A percentile compares a stretch with the other conserved stretches of the same genome.
These are phyloP conservation scores for Cantharis nigra DNA, from an alignment of 2,888 invertebrate genomes.

Conservation along the genomic window DNA sequence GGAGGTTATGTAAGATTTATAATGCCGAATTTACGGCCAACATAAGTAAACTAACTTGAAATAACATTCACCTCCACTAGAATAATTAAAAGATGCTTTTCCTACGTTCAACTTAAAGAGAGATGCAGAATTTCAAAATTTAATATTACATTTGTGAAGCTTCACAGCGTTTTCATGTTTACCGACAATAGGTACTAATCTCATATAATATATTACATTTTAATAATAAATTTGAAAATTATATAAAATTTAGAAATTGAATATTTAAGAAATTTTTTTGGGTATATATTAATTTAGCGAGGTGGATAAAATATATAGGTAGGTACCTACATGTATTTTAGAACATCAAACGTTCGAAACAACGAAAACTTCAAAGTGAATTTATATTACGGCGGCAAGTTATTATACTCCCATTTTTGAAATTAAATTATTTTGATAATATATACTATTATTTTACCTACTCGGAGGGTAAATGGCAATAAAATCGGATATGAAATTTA, in stretches of 20 bases:
- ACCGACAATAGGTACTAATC: not conserved
- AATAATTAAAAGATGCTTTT: not conserved
- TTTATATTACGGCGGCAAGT: not conserved
- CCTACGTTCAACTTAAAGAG: not conserved
- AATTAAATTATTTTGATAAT: not conserved
- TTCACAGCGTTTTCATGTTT: not conserved
- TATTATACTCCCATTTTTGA: not conserved
- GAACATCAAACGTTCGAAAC: not conserved
- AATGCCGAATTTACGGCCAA: not conserved
- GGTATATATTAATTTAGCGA: not conserved
- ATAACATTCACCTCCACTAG: not conserved
- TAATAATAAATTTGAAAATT: not conserved
- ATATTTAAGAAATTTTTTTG: not conserved
- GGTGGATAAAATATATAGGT: no score
- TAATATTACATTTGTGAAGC: not conserved
- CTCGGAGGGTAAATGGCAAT: not conserved
- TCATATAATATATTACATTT: not conserved
- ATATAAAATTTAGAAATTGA: not conserved
- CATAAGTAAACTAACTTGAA: not conserved
- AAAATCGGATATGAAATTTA: not conserved
- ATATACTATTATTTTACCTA: not conserved
- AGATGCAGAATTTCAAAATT: not conserved
- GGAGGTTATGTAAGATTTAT: not conserved
- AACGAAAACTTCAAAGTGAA: not conserved
- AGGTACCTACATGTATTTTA: no score